A percentile compares a stretch with the other conserved stretches of the same genome.
phyloP scores from a whole-genome alignment of 2,797 vertebrate species.

The Anguilla pacifica region DNA sequence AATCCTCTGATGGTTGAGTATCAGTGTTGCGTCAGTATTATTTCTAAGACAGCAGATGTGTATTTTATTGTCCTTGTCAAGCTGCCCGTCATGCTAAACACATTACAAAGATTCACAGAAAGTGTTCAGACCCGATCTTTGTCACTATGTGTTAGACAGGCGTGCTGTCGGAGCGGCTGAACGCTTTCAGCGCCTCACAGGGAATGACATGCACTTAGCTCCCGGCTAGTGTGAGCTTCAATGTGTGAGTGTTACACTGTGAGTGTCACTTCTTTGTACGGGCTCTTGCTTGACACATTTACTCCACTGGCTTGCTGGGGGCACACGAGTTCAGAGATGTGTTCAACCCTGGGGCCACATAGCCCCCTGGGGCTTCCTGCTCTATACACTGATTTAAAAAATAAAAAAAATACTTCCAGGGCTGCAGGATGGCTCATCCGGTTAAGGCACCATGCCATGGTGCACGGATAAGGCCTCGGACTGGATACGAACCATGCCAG shows the following conservation, averaged over 20 bases:
- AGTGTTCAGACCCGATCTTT: background rate
- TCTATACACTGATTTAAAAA: too few relatives aligned
- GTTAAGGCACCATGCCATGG: too few relatives aligned
- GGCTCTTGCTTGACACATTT: background rate
- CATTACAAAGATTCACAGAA: background rate
- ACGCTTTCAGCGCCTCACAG: background rate
- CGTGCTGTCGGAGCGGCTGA: background rate
- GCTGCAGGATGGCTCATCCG: too few relatives aligned
- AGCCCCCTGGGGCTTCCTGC: background rate
- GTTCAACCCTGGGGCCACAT: background rate
- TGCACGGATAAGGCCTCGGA: too few relatives aligned
- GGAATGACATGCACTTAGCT: background rate
- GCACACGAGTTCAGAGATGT: background rate
- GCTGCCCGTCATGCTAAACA: background rate
- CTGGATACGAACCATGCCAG: too few relatives aligned
- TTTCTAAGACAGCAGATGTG: background rate
- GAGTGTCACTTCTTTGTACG: background rate
- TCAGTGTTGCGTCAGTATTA: background rate
- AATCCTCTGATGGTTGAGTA: background rate
- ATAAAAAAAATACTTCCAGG: too few relatives aligned
- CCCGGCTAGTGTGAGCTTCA: background rate
- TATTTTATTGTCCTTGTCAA: background rate
- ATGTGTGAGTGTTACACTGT: background rate
- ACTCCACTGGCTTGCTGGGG: background rate
- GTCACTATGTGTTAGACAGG: background rate